These are phyloP conservation scores for Rhyacophila evoluta DNA, from an alignment of 2,888 invertebrate genomes.

Conservation along the genomic window DNA sequence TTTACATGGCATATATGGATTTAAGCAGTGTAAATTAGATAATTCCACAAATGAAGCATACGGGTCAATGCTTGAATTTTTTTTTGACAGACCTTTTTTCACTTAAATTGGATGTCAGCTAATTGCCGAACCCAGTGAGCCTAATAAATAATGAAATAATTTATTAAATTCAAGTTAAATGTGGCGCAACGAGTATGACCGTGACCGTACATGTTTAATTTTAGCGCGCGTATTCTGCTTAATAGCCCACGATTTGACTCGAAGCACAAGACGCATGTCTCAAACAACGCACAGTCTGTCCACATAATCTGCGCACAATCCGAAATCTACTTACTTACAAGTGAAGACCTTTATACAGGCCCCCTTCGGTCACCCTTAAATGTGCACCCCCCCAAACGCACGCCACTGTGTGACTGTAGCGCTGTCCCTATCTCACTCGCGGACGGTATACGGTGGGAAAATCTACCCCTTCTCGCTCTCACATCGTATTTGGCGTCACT, in stretches of 20 bases:
- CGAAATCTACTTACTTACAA: conserved; percentile 46
- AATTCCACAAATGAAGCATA: too few relatives aligned
- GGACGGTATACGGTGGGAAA: conserved; percentile 33
- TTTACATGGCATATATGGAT: too few relatives aligned
- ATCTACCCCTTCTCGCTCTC: conserved; percentile 37
- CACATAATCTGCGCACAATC: conserved; percentile 31
- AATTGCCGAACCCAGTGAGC: too few relatives aligned
- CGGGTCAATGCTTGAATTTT: too few relatives aligned
- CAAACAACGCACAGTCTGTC: not conserved
- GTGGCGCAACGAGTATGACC: too few relatives aligned
- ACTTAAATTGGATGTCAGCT: too few relatives aligned
- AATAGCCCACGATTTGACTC: not conserved
- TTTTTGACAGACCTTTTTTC: too few relatives aligned
- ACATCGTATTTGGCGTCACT: conserved; percentile 1
- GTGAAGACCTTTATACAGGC: conserved; percentile 39
- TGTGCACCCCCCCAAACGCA: not conserved
- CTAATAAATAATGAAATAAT: too few relatives aligned
- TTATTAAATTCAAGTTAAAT: too few relatives aligned
- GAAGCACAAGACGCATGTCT: conserved; percentile 9
- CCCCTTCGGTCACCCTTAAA: conserved; percentile 17
- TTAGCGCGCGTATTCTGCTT: not conserved
- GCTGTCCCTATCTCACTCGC: conserved; percentile 34
- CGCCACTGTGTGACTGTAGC: conserved; percentile 22
- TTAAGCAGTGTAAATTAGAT: too few relatives aligned
- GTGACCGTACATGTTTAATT: too few relatives aligned